Conservation (phyloP, 1,140 invertebrate species). For the Scaptomyza montana region DNA sequence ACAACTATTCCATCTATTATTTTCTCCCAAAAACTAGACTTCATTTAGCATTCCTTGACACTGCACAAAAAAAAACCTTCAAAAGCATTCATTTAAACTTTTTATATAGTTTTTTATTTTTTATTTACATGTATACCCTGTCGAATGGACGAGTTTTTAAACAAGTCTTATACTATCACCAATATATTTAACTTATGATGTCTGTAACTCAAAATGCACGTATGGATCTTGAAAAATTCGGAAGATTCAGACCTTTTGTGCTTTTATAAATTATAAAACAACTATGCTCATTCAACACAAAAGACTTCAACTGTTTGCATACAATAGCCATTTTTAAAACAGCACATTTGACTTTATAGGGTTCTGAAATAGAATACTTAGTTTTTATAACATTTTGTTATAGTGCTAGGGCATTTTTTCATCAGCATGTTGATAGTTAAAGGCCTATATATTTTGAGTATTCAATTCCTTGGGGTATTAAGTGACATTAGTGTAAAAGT, state of each 20-base stretch:
- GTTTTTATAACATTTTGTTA: not conserved
- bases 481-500: conserved; percentile 7
- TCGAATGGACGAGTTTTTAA: not conserved
- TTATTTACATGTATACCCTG: conserved; percentile 2
- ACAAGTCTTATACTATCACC: not conserved
- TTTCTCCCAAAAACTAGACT: not conserved
- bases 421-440: not conserved
- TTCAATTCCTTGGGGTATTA: no score
- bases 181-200: not conserved
- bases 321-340: not conserved
- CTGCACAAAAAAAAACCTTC: not conserved
- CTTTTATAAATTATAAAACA: not conserved
- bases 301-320: not conserved
- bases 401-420: not conserved
- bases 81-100: conserved; percentile 1
- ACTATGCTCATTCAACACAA: not conserved
- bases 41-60: not conserved
- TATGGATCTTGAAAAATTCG: no score
- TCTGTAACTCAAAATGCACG: not conserved
- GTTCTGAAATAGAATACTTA: not conserved
- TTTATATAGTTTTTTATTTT: not conserved
- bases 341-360: no score
- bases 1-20: not conserved
- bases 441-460: no score
- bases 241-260: not conserved